Evolutionary conservation across 37 sponge, comb jelly and placozoan species (phyloP), one percentile per base, ranked within the genome.

Genomic region (Cliona cf. orientalis): DNA sequence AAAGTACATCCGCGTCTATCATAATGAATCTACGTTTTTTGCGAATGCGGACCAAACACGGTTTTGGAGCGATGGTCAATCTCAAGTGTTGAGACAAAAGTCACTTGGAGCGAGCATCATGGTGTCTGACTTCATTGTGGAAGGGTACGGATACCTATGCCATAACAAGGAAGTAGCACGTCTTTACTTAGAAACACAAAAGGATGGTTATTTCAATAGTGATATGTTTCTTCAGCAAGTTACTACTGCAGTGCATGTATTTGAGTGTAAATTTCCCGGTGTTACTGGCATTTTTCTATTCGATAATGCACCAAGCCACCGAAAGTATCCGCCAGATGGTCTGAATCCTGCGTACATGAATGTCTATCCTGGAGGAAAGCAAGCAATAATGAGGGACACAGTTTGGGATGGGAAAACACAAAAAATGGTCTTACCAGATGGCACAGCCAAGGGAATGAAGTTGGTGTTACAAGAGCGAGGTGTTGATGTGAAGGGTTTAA

Each of bases 41-140:
- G 55, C 80, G 45, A 86, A 86, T 37, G 59, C 35, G 7, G 78
- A 69, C 43, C 87, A 86, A 46, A 31, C 80, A 12, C 42, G 32
- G 41, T 36, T 29, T 46, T 86, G 87, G 80, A 29, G 66, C 33
- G 64, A 73, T 41, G 73, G 71, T 22, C 25, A 35, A 17, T 21
- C 29, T 11, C 39, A 65, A 41, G 66, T 34, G 5, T 26, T 86
- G 4, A 79, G 43, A 66, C 80, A 69, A 43, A 86, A 86, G 66
- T 79, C 80, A 26, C 31, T 57, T 46, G 80, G 80, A 38, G 41
- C 35, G 29, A 22, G 63, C 46, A 63, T 77, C 19, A 86, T 71
- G 80, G 80, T 86, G 5, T 79, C 80, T 35, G 87, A 86, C 45
- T 86, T 86, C 57, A 58, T 86, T 26, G 87, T 80, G 7, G 80